A percentile compares a stretch with the other conserved stretches of the same genome.
phyloP scores from a whole-genome alignment of 1,140 invertebrate genomes.

The Nymphalis io region DNA sequence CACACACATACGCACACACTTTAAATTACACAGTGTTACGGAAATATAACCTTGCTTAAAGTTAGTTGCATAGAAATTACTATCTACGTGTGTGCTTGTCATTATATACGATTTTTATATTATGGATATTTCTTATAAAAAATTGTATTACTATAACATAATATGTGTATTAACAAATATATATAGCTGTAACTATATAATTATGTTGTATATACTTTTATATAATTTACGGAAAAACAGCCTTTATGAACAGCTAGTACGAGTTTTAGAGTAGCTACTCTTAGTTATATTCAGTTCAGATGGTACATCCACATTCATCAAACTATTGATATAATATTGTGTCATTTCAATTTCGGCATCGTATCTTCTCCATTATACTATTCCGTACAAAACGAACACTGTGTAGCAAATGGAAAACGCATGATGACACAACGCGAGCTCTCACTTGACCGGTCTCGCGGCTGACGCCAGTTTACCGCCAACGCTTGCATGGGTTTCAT shows the following conservation, averaged over 20 bases:
- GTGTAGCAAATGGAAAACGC: slow-evolving; percentile 56
- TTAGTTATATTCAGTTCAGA: not conserved
- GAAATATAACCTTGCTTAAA: slow-evolving; percentile 22
- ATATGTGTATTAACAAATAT: too few species aligned
- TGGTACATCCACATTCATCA: not conserved
- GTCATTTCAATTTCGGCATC: not conserved
- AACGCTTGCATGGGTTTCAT: slow-evolving; percentile 55
- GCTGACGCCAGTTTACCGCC: slow-evolving; percentile 59
- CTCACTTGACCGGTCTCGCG: slow-evolving; percentile 60
- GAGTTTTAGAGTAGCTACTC: not conserved
- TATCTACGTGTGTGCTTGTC: slow-evolving; percentile 23
- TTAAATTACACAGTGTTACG: not conserved
- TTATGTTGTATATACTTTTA: too few species aligned
- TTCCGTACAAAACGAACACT: slow-evolving; percentile 14
- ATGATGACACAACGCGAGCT: slow-evolving; percentile 62
- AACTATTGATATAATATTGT: not conserved
- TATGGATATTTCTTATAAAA: too few species aligned
- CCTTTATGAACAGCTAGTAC: too few species aligned
- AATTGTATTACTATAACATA: too few species aligned
- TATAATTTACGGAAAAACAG: too few species aligned
- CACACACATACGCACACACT: not conserved
- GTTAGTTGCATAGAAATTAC: slow-evolving; percentile 12
- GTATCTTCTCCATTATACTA: not conserved
- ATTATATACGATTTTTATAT: slow-evolving; percentile 9
- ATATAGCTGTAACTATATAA: too few species aligned